A percentile compares a stretch with the other conserved stretches of the same genome.
Conservation (phyloP, 2,888 invertebrate species). For the Halictus quadricinctus region DNA sequence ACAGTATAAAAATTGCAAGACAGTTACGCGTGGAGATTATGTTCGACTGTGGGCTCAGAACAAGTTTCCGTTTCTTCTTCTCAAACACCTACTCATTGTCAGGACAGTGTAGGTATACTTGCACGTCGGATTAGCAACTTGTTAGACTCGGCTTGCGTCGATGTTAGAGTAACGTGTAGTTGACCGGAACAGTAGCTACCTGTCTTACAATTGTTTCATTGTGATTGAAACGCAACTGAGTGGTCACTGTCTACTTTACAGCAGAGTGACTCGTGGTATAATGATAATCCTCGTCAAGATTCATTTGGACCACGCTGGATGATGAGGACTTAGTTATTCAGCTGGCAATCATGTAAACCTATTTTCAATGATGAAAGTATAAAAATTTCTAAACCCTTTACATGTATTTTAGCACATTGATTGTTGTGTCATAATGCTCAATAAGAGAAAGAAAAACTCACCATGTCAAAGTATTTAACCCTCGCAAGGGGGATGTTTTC, state of each 20-base stretch:
- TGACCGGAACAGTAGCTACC: neutral
- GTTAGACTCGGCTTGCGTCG: neutral
- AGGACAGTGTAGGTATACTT: neutral
- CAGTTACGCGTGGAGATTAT: neutral
- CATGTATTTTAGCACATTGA: neutral
- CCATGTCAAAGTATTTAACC: neutral
- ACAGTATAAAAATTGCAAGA: neutral
- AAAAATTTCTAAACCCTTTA: neutral
- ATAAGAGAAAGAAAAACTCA: too few relatives aligned
- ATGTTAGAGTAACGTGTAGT: neutral
- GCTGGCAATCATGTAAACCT: neutral
- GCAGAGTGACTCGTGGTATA: neutral
- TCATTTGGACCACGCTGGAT: neutral
- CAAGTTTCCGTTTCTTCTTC: conserved; percentile 9
- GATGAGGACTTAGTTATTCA: neutral
- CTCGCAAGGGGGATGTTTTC: neutral
- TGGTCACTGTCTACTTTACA: neutral
- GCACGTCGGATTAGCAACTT: conserved; percentile 8
- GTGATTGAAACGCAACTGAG: neutral
- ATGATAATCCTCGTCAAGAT: neutral
- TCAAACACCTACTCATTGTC: conserved; percentile 4
- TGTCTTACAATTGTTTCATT: neutral
- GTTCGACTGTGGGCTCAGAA: neutral
- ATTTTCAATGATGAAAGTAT: neutral
- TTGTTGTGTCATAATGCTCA: neutral